Percentiles rank a stretch among this genome's conserved stretches.
phyloP scores from a whole-genome alignment of 1,140 invertebrate species.

The Drosophila navojoa region DNA sequence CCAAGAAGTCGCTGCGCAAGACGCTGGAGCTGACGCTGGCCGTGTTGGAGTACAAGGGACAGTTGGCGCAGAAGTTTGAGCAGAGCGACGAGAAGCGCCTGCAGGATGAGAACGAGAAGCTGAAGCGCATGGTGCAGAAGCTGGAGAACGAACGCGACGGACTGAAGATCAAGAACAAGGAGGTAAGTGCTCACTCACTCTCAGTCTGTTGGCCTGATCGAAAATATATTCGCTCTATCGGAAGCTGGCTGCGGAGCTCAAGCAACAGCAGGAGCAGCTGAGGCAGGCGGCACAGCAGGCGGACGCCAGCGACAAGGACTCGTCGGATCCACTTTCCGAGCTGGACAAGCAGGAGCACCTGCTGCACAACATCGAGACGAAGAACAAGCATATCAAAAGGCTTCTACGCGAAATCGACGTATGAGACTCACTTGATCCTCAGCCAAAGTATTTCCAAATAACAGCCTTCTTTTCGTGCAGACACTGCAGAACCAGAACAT shows the following conservation, averaged over 20 bases:
- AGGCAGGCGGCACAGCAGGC: slow-evolving; percentile 64
- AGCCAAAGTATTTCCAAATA: neutral
- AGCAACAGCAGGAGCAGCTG: slow-evolving; percentile 65
- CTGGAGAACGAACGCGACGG: slow-evolving; percentile 67
- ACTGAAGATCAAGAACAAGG: slow-evolving; percentile 61
- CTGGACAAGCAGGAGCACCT: slow-evolving; percentile 81
- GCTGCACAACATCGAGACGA: slow-evolving; percentile 76
- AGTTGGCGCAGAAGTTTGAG: slow-evolving; percentile 53
- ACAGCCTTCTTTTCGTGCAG: slow-evolving; percentile 26
- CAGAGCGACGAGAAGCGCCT: slow-evolving; percentile 47
- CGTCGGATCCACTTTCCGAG: slow-evolving; percentile 80
- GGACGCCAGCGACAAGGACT: slow-evolving; percentile 79
- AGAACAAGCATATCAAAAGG: slow-evolving; percentile 83
- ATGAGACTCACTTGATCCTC: neutral
- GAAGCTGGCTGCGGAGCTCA: slow-evolving; percentile 68
- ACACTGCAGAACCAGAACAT: slow-evolving; percentile 77
- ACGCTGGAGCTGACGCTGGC: slow-evolving; percentile 73
- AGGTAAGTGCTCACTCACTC: slow-evolving; percentile 34
- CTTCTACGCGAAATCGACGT: slow-evolving; percentile 80
- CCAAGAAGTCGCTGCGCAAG: slow-evolving; percentile 73
- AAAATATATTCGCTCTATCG: neutral
- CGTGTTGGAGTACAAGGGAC: slow-evolving; percentile 75
- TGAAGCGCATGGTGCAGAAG: slow-evolving; percentile 73
- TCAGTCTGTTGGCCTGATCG: neutral
- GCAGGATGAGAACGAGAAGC: slow-evolving; percentile 78